Conservation (phyloP, 1,140 invertebrate species). For the Trichogramma pretiosum region DNA sequence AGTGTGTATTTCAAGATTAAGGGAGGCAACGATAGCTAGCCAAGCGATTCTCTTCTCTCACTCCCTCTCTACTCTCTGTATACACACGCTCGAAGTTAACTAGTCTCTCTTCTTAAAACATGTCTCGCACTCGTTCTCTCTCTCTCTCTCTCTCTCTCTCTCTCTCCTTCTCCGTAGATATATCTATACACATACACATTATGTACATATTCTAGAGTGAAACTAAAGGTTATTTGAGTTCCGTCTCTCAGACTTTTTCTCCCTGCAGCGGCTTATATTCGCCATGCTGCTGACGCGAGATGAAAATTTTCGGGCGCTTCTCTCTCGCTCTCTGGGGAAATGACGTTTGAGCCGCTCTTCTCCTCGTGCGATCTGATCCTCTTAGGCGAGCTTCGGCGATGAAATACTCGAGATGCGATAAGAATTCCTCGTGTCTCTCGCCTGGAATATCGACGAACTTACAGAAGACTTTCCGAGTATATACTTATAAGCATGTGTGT, state of each 20-base stretch:
- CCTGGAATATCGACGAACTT: too few relatives aligned
- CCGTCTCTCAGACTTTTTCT: constrained; percentile 8
- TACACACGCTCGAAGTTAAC: constrained; percentile 8
- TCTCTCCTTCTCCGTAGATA: neutral
- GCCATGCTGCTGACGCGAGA: neutral
- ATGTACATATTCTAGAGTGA: too few relatives aligned
- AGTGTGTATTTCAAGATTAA: constrained; percentile 17
- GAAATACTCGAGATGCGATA: constrained; percentile 7
- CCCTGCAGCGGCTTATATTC: constrained; percentile 6
- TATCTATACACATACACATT: too few relatives aligned
- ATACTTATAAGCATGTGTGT: too few relatives aligned
- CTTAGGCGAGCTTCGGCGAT: constrained; percentile 6
- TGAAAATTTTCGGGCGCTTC: constrained; percentile 2
- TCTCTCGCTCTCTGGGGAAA: neutral
- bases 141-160: neutral
- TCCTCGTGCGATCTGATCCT: constrained; percentile 12
- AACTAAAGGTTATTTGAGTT: too few relatives aligned
- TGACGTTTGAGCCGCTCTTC: constrained; percentile 15
- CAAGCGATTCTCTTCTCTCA: too few relatives aligned
- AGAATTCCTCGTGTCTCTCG: constrained; percentile 1
- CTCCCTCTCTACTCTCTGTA: too few relatives aligned
- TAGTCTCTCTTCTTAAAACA: neutral
- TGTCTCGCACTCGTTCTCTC: neutral
- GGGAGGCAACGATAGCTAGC: too few relatives aligned
- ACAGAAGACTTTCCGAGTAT: too few relatives aligned